Percentiles rank a stretch among this genome's conserved stretches.
Conservation (phyloP, 2,797 vertebrate genomes). For the Cetoscarus ocellatus region DNA sequence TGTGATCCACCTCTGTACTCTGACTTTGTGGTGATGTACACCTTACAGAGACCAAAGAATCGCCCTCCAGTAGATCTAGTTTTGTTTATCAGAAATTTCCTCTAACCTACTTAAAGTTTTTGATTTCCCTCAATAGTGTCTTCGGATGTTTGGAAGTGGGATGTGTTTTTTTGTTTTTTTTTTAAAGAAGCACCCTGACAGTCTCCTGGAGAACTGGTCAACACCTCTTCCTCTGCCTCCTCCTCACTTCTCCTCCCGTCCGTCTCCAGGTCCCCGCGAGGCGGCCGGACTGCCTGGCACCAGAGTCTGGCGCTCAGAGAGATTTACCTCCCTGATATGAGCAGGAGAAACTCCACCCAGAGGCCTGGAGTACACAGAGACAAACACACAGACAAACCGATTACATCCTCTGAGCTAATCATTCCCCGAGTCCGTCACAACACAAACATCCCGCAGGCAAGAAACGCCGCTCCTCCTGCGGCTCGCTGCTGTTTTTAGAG, state of each 20-base stretch:
- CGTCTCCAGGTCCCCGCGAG: conserved; percentile 55
- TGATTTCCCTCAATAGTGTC: conserved; percentile 13
- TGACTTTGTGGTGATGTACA: too few relatives aligned
- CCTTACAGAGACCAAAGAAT: too few relatives aligned
- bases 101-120: too few relatives aligned
- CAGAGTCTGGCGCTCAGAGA: conserved; percentile 86
- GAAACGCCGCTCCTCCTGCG: conserved; percentile 42
- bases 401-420: conserved; percentile 69
- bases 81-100: too few relatives aligned
- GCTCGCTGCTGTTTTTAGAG: conserved; percentile 32
- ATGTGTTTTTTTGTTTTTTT: conserved; percentile 44
- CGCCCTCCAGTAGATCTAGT: too few relatives aligned
- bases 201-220: conserved; percentile 79
- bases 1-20: too few relatives aligned
- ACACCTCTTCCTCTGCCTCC: conserved; percentile 79
- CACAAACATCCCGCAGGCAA: conserved; percentile 68
- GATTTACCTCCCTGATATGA: conserved; percentile 87
- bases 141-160: conserved; percentile 58
- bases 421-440: conserved; percentile 32
- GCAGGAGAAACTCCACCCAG: conserved; percentile 85
- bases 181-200: conserved; percentile 22
- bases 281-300: conserved; percentile 91
- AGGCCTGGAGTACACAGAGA: conserved; percentile 46
- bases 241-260: conserved; percentile 57
- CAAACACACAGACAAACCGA: conserved; percentile 45